Base-by-base conservation (phyloP, 2,888 invertebrate species). In the Polyploca ridens region DNA sequence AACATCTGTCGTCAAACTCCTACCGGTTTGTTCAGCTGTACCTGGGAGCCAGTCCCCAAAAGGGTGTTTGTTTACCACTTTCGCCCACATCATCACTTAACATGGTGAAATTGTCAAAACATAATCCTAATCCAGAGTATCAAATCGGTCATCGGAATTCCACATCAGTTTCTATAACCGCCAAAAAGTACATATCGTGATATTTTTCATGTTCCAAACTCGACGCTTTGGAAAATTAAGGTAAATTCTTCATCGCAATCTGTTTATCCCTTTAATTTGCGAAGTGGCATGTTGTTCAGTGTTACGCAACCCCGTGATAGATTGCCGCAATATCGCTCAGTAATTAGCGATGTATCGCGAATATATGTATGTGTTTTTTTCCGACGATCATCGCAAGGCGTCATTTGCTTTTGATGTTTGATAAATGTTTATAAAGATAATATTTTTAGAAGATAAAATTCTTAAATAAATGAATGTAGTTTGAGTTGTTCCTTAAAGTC, bases 231-330 rank as follows among this genome's bases (percentile, higher is more conserved):
- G 77, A 81, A 82, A 84, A 84, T 84, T 76, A 77, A 83, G 80
- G 78, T 79, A 81, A 84, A 84, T 82, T 82, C 78, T 71, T 72
- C 74, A 78, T 74, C 77, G 73, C 70, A 72, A 74, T 77, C 72
- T 81, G 76, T 81, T 86, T 83, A 83, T 81, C 77, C 73, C 70
- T 74, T 78, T 82, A 85, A 85, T 85, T 83, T 77, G 74, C 68
- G 73, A 76, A 77, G 80, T 74, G 79, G 72, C 72, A 74, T 16
- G n/a, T 27, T 65, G 54, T 62, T 65, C 62, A 58, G 67, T 49
- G 44, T 64, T 66, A 64, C 41, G 41, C 63, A 63, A 70, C 62
- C 69, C 62, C 66, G 73, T 79, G 78, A 82, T 73, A 77, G 75
- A 81, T 81, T 71, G 76, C 64, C 72, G 75, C 66, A 76, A 78